Conservation (phyloP, 2,113 vertebrate species). For the Chamaea fasciata region DNA sequence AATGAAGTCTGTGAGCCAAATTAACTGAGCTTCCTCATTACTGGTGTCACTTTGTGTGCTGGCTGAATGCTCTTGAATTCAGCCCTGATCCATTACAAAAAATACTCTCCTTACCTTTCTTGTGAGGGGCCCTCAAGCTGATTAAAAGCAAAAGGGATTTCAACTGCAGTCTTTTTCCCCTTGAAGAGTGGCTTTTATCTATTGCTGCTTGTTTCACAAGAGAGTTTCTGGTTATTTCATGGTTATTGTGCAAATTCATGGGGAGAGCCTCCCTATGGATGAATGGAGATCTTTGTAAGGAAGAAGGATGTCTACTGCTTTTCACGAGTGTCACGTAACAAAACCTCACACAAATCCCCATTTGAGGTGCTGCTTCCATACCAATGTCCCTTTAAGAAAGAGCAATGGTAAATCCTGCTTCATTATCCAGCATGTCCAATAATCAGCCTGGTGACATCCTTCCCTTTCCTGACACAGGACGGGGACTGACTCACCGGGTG, state of each 20-base stretch:
- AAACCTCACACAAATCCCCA: neutral
- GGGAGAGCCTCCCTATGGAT: neutral
- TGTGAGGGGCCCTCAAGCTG: neutral
- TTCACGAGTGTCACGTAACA: neutral
- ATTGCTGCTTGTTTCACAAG: neutral
- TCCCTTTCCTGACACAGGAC: neutral
- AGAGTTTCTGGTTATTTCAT: neutral
- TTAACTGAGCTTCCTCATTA: conserved; percentile 33
- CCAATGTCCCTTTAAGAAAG: neutral
- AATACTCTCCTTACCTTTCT: neutral
- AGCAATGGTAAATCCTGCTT: neutral
- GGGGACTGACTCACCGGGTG: neutral
- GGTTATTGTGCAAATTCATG: neutral
- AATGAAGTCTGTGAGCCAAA: conserved; percentile 32
- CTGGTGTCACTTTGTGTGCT: neutral
- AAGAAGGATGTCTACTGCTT: neutral
- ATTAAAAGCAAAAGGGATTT: neutral
- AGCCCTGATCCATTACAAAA: neutral
- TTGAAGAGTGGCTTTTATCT: neutral
- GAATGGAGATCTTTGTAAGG: neutral
- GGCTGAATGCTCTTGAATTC: conserved; percentile 9
- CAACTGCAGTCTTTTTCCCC: neutral
- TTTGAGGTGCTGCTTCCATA: neutral
- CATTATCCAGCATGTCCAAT: neutral
- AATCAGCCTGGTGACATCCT: neutral